phyloP scores from a whole-genome alignment of 1,140 invertebrate species.

The Scaptomyza montana region DNA sequence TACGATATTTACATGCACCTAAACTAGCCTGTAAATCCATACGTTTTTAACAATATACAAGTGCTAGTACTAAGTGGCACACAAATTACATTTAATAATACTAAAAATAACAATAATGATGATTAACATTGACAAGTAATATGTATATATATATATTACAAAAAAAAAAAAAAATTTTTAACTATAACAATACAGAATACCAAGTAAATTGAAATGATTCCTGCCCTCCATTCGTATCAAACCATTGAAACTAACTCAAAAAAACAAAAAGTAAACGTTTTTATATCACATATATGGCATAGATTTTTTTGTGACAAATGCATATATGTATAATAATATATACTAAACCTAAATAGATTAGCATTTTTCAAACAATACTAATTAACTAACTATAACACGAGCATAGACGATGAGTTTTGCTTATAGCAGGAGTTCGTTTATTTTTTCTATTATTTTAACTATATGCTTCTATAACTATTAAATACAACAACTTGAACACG shows the following conservation, averaged over 20 bases:
- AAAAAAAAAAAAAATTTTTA: slow-evolving; percentile 35
- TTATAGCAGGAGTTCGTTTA: slow-evolving; percentile 52
- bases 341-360: slow-evolving; percentile 50
- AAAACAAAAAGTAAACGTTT: slow-evolving; percentile 31
- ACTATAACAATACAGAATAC: slow-evolving; percentile 57
- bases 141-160: slow-evolving; percentile 31
- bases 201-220: slow-evolving; percentile 83
- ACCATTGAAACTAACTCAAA: slow-evolving; percentile 78
- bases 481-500: slow-evolving; percentile 17
- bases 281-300: slow-evolving; percentile 75
- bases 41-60: slow-evolving; percentile 79
- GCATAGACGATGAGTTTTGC: slow-evolving; percentile 36
- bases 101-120: slow-evolving; percentile 49
- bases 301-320: slow-evolving; percentile 68
- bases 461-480: slow-evolving; percentile 18
- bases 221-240: slow-evolving; percentile 83
- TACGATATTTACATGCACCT: slow-evolving; percentile 59
- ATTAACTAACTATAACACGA: slow-evolving; percentile 22
- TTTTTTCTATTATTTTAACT: slow-evolving; percentile 2
- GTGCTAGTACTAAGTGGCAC: slow-evolving; percentile 65
- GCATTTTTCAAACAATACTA: slow-evolving; percentile 45
- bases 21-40: slow-evolving; percentile 49
- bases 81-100: slow-evolving; percentile 38
- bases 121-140: slow-evolving; percentile 6
- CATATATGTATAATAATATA: slow-evolving; percentile 28